Evolutionary conservation across 2,113 vertebrate genomes (phyloP).

Genomic region (human): DNA sequence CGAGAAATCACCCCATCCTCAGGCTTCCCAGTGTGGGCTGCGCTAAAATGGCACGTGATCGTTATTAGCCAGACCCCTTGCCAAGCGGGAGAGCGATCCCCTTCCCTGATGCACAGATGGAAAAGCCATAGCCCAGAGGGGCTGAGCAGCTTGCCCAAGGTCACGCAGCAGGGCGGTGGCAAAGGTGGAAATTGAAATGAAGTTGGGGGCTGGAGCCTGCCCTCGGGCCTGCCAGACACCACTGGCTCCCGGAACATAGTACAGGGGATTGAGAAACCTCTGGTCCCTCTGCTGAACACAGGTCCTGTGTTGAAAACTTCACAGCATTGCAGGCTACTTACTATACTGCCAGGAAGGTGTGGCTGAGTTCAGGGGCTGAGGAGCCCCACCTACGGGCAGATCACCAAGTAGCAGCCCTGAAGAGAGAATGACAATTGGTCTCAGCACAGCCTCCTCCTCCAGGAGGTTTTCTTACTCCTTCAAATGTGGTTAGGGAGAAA

Average conservation of each 20-base stretch:
- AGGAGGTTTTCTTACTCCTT: background rate
- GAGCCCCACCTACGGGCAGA: background rate
- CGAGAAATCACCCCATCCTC: background rate
- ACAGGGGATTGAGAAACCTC: background rate
- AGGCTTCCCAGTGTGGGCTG: background rate
- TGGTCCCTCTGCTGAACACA: background rate
- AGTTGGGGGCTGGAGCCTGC: background rate
- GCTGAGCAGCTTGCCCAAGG: conserved; percentile 36
- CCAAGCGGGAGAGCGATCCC: accelerated
- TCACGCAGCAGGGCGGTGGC: background rate
- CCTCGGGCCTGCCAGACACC: accelerated
- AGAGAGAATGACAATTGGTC: background rate
- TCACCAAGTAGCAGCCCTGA: background rate
- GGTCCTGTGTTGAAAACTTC: background rate
- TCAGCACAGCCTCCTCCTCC: conserved; percentile 39
- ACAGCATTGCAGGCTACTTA: background rate
- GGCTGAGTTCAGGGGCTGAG: background rate
- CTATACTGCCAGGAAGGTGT: conserved; percentile 28
- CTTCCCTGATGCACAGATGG: background rate
- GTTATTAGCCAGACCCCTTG: background rate
- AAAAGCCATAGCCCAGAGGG: conserved; percentile 13
- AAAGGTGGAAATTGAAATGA: background rate
- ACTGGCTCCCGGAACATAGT: too few species aligned
- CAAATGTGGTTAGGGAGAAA: background rate
- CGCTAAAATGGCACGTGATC: accelerated